These are phyloP conservation scores for Blastobasis adustella DNA, from an alignment of 2,888 invertebrate genomes.

Conservation along the genomic window DNA sequence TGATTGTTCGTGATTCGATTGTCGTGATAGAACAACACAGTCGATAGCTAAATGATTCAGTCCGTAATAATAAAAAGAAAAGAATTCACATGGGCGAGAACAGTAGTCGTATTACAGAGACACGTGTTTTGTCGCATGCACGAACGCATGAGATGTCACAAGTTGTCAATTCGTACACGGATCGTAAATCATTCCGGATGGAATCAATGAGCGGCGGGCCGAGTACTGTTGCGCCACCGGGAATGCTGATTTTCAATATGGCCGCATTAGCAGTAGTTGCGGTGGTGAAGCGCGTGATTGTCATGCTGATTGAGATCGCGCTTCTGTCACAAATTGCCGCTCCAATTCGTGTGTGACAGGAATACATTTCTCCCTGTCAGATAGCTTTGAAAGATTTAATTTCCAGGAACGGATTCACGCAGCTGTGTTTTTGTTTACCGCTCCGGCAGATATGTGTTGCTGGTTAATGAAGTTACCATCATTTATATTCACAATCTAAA, in stretches of 20 bases:
- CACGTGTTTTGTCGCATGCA: constrained; percentile 21
- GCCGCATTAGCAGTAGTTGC: constrained; percentile 57
- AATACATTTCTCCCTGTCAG: constrained; percentile 30
- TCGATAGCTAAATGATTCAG: neutral
- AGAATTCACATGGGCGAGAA: neutral
- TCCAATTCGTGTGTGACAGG: constrained; percentile 59
- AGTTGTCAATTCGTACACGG: constrained; percentile 29
- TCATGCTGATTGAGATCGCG: constrained; percentile 60
- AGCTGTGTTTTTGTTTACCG: constrained; percentile 17
- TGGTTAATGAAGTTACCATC: constrained; percentile 56
- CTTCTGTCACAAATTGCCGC: constrained; percentile 63
- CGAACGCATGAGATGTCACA: constrained; percentile 19
- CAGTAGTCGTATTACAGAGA: neutral
- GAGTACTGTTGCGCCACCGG: constrained; percentile 30
- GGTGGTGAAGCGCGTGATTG: constrained; percentile 61
- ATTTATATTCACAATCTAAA: constrained; percentile 56
- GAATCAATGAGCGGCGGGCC: constrained; percentile 43
- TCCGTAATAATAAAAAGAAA: neutral
- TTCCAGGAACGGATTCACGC: constrained; percentile 10
- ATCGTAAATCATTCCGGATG: constrained; percentile 27
- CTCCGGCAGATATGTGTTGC: constrained; percentile 29
- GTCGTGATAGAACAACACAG: constrained; percentile 2
- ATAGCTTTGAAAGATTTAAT: constrained; percentile 10
- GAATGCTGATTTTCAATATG: constrained; percentile 64
- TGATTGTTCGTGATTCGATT: neutral